phyloP scores from a whole-genome alignment of 2,888 invertebrate genomes.

The Orthosia cruda region DNA sequence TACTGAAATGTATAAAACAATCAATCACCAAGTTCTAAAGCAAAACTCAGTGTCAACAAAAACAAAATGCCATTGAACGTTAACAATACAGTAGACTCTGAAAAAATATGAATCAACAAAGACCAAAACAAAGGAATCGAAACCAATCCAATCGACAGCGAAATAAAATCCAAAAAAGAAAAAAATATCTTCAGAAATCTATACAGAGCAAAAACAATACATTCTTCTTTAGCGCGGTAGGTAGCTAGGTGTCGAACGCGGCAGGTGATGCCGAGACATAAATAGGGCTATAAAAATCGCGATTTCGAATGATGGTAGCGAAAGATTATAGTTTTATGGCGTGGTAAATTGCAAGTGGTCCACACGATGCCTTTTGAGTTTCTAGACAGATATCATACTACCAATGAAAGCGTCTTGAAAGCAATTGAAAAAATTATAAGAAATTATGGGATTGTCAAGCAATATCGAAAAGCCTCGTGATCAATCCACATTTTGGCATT shows the following conservation, averaged over 20 bases:
- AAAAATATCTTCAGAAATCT: slow-evolving; percentile 52
- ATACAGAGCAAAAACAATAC: slow-evolving; percentile 61
- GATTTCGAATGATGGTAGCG: neutral
- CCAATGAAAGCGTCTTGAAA: no score
- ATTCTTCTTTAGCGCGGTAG: slow-evolving; percentile 54
- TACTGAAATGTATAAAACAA: neutral
- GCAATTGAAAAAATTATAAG: no score
- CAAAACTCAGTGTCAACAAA: neutral
- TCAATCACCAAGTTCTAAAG: neutral
- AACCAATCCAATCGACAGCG: slow-evolving; percentile 57
- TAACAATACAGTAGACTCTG: slow-evolving; percentile 20
- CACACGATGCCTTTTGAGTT: no score
- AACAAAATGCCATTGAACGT: neutral
- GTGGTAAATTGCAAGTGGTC: no score
- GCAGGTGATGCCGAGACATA: slow-evolving; percentile 61
- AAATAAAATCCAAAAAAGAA: slow-evolving; percentile 58
- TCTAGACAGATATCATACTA: no score
- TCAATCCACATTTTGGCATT: no score
- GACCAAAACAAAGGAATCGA: slow-evolving; percentile 50
- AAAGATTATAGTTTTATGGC: neutral
- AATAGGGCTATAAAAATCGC: slow-evolving; percentile 38
- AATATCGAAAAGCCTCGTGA: no score
- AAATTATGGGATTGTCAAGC: no score
- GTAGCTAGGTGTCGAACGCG: slow-evolving; percentile 55
- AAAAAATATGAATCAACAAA: slow-evolving; percentile 57